Evolutionary conservation across 2,888 invertebrate species (phyloP), one percentile per base, ranked within the genome.

Genomic region (Tetragnatha montana): DNA sequence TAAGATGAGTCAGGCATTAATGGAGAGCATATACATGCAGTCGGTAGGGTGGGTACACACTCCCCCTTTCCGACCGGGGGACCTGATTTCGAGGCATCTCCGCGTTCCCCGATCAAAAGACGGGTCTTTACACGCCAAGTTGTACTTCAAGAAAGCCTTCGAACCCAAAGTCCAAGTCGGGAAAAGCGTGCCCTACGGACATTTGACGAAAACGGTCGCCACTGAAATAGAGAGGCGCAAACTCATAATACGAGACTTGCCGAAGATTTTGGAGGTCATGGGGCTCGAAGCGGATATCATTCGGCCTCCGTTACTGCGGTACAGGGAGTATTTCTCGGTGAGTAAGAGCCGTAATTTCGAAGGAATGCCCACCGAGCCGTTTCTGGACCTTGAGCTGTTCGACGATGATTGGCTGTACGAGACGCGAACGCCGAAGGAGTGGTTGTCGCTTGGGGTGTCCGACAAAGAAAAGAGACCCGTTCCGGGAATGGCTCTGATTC

Each of bases 1-100:
- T 50, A 73, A 80, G 14, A 17, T 47, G 6, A 76, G 71, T 6
- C 14, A 17, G 12, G 50, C 76, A n/a, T 35, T 85, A 0, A 76
- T 85, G 49, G 89, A 89, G 73, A 89, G 89, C 17, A 17, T 89
- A n/a, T 89, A 78, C 51, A 85, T 85, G 85, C 89, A 89, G 51
- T 81, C 81, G 8, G 19, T 89, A 8, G 89, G 89, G 60, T 89
- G 89, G 89, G 89, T 86, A 12, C 89, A 89, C 21, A 85, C 89
- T 10, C 89, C 89, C 8, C 71, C 81, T n/a, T 89, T 85, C n/a
- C 70, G 8, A 60, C 35, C 19, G 60, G 50, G 22, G 49, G 70
- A 75, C 22, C 17, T 76, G 14, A 17, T 14, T 21, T n/a, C 8
- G 4, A 7, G 19, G 17, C 70, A 19, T 49, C 14, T 89, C 2